Conservation (phyloP, 2,888 invertebrate genomes). For the Hybos culiciformis region DNA sequence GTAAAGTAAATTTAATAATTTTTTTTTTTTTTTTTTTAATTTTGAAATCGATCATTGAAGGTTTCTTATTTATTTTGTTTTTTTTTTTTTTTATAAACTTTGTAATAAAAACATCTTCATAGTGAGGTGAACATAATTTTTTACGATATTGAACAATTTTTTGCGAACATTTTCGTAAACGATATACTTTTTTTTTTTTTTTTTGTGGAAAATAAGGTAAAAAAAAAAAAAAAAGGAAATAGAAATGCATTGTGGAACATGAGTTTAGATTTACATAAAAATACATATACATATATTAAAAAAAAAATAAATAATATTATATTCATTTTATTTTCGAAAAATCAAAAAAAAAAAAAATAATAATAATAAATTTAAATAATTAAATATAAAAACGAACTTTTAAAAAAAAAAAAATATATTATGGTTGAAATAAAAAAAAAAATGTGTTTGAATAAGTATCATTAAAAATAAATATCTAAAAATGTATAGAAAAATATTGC, state of each 20-base stretch:
- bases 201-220: constrained; percentile 37
- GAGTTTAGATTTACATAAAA: constrained; percentile 20
- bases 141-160: constrained; percentile 6
- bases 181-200: constrained; percentile 13
- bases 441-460: not conserved
- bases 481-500: constrained; percentile 5
- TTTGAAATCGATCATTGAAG: not conserved
- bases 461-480: constrained; percentile 10
- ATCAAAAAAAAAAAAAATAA: constrained; percentile 8
- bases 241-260: constrained; percentile 39
- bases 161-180: constrained; percentile 12
- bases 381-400: constrained; percentile 10
- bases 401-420: constrained; percentile 7
- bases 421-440: constrained; percentile 1
- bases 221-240: constrained; percentile 23
- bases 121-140: constrained; percentile 4
- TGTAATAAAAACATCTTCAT: not conserved
- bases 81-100: constrained; percentile 4
- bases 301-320: too few relatives aligned
- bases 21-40: not conserved
- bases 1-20: too few relatives aligned
- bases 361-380: constrained; percentile 10
- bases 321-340: not conserved
- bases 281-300: not conserved
- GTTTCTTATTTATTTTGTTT: constrained; percentile 8